A percentile compares a stretch with the other conserved stretches of the same genome.
Conservation (phyloP, 2,797 vertebrate genomes). For the Paramormyrops hopkinsi region DNA sequence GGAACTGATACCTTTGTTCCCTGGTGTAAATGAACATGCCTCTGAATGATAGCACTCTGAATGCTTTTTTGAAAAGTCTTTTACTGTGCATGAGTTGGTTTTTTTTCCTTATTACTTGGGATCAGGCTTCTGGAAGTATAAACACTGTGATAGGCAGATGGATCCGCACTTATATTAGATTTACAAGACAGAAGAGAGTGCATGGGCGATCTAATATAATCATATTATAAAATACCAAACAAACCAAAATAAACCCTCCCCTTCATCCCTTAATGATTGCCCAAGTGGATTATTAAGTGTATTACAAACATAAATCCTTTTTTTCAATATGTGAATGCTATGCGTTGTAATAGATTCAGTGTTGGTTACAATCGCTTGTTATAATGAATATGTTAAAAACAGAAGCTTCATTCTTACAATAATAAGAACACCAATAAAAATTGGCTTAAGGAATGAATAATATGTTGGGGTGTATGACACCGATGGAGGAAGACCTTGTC, state of each 20-base stretch:
- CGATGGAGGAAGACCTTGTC: not conserved
- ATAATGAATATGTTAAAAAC: not conserved
- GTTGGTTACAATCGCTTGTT: not conserved
- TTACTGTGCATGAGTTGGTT: not conserved
- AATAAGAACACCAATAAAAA: not conserved
- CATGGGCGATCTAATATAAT: not conserved
- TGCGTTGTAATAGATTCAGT: not conserved
- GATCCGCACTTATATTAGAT: not conserved
- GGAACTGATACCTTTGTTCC: not conserved
- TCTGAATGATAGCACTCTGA: not conserved
- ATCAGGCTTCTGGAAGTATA: not conserved
- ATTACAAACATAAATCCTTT: not conserved
- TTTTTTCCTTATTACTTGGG: not conserved
- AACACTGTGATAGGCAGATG: not conserved
- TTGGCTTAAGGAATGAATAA: not conserved
- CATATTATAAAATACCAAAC: constrained; percentile 14
- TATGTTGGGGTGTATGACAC: not conserved
- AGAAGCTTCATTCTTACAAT: not conserved
- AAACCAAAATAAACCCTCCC: not conserved
- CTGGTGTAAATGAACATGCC: not conserved
- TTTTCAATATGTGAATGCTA: not conserved
- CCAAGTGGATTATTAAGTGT: constrained; percentile 16
- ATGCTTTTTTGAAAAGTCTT: not conserved
- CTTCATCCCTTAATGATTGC: not conserved
- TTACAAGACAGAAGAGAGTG: not conserved